These are phyloP conservation scores for Sebastes schlegelii DNA, from an alignment of 2,113 vertebrate genomes.

Conservation along the genomic window DNA sequence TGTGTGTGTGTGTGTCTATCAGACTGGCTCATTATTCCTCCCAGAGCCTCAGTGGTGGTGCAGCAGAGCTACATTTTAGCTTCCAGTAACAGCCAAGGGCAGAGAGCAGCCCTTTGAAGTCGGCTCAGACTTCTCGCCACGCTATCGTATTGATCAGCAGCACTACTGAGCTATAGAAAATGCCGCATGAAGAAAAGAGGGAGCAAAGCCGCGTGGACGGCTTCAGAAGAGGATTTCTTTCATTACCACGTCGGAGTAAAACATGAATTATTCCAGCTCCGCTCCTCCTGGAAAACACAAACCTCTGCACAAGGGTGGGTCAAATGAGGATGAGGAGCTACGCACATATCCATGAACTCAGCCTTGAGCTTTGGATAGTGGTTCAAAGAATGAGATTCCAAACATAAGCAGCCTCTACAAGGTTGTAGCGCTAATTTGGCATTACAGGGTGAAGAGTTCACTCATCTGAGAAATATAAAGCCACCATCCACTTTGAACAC, in stretches of 20 bases:
- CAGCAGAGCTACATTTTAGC: slow-evolving; percentile 48
- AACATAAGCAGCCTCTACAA: slow-evolving; percentile 1
- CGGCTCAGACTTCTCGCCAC: slow-evolving; percentile 57
- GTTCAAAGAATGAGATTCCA: slow-evolving; percentile 9
- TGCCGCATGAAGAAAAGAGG: slow-evolving; percentile 28
- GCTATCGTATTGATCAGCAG: slow-evolving; percentile 68
- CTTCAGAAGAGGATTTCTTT: slow-evolving; percentile 44
- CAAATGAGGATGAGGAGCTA: not conserved
- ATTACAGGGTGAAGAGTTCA: not conserved
- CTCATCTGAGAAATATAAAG: slow-evolving; percentile 5
- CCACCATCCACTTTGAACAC: not conserved
- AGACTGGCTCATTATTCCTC: slow-evolving; percentile 48
- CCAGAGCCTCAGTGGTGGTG: slow-evolving; percentile 33
- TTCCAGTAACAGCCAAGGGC: slow-evolving; percentile 59
- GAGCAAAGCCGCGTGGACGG: slow-evolving; percentile 13
- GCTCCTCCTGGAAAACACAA: slow-evolving; percentile 11
- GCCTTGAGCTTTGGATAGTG: slow-evolving; percentile 6
- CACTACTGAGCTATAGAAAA: slow-evolving; percentile 35
- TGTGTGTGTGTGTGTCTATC: slow-evolving; percentile 36
- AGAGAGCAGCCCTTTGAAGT: slow-evolving; percentile 69
- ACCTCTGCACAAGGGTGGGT: slow-evolving; percentile 1
- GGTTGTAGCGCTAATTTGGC: not conserved
- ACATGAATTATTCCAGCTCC: slow-evolving; percentile 23
- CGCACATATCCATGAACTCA: not conserved
- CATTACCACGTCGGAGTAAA: slow-evolving; percentile 22